Conservation (phyloP, 2,797 vertebrate genomes). For the Acrossocheilus fasciatus region DNA sequence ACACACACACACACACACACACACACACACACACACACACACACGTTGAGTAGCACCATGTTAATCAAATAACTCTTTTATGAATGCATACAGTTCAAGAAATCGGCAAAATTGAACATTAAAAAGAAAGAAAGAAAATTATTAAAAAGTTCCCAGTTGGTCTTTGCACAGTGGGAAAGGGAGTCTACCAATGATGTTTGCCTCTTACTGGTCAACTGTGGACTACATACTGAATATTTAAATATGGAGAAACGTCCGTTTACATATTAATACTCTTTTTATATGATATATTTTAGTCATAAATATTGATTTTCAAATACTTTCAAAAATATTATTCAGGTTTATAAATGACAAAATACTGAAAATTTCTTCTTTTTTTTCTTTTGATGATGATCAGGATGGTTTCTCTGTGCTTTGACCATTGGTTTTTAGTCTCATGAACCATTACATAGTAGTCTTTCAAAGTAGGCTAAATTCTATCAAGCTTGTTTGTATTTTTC, state of each 20-base stretch:
- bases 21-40: conserved; percentile 33
- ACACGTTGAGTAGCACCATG: conserved; percentile 57
- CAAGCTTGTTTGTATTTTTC: conserved; percentile 58
- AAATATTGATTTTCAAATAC: conserved; percentile 59
- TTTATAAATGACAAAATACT: conserved; percentile 64
- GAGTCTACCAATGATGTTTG: conserved; percentile 44
- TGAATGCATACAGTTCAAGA: conserved; percentile 10
- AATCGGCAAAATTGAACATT: background rate
- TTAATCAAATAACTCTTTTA: conserved; percentile 40
- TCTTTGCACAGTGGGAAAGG: conserved; percentile 51
- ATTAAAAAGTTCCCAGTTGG: conserved; percentile 33
- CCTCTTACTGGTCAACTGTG: conserved; percentile 42
- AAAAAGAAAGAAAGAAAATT: background rate
- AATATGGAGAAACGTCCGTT: conserved; percentile 53
- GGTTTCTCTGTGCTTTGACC: conserved; percentile 64
- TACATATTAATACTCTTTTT: conserved; percentile 53
- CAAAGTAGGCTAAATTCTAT: conserved; percentile 58
- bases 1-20: conserved; percentile 20
- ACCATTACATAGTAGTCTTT: conserved; percentile 65
- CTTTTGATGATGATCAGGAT: conserved; percentile 36
- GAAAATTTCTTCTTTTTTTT: conserved; percentile 42
- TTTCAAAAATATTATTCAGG: conserved; percentile 63
- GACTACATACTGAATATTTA: conserved; percentile 38
- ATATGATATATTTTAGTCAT: conserved; percentile 55
- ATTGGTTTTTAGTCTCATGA: conserved; percentile 59